These are phyloP conservation scores for Cebus imitator DNA, from an alignment of 2,113 vertebrate species.

Conservation along the genomic window DNA sequence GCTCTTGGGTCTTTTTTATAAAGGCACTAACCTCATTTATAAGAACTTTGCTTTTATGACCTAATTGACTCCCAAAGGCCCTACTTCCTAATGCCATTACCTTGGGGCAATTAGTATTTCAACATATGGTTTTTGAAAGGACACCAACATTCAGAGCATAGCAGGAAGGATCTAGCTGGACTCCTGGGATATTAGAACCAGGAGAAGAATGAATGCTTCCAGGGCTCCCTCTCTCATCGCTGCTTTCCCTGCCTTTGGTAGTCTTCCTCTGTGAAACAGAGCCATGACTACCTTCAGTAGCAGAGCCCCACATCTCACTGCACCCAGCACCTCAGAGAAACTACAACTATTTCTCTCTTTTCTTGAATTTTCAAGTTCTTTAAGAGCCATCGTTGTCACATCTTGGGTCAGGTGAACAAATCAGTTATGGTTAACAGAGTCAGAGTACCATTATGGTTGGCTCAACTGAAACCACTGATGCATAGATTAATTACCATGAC, in stretches of 20 bases:
- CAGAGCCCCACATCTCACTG: neutral
- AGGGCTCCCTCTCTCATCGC: neutral
- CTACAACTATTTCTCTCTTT: neutral
- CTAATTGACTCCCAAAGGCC: neutral
- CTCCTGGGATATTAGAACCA: neutral
- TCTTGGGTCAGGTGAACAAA: neutral
- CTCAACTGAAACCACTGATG: neutral
- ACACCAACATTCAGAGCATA: neutral
- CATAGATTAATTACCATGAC: neutral
- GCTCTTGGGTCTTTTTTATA: neutral
- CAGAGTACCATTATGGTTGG: neutral
- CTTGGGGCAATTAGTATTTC: neutral
- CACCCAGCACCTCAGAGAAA: neutral
- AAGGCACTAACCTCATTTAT: neutral
- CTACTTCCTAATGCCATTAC: neutral
- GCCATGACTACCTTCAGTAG: neutral
- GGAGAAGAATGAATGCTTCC: neutral
- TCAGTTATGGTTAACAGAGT: neutral
- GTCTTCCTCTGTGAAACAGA: neutral
- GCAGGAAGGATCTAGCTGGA: neutral
- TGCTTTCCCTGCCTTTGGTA: neutral
- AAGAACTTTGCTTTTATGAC: neutral
- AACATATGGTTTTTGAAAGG: neutral
- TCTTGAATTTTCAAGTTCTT: neutral
- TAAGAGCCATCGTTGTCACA: neutral